Percentiles rank a stretch among this genome's conserved stretches.
phyloP scores from a whole-genome alignment of 2,113 vertebrate species.

The Cairina moschata region DNA sequence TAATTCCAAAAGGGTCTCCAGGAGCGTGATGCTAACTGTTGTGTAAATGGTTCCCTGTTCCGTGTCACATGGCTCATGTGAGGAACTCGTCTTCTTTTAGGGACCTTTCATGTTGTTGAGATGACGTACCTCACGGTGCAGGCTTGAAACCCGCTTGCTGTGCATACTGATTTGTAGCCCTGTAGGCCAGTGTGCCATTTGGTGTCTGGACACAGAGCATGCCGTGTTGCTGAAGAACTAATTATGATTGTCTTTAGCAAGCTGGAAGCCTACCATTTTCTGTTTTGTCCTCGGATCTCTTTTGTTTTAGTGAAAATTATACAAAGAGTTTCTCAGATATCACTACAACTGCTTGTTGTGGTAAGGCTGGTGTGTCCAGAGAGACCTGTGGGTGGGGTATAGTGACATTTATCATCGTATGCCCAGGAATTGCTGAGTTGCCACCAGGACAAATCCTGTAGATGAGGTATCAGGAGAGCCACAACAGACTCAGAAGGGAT shows the following conservation, averaged over 20 bases:
- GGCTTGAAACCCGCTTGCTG: not conserved
- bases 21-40: not conserved
- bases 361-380: not conserved
- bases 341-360: not conserved
- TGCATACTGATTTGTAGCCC: not conserved
- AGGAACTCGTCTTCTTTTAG: not conserved
- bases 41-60: not conserved
- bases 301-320: not conserved
- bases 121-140: not conserved
- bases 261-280: not conserved
- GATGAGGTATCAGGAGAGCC: not conserved
- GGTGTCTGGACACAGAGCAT: fast-evolving
- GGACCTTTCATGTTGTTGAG: not conserved
- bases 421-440: not conserved
- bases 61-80: not conserved
- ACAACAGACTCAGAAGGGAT: not conserved
- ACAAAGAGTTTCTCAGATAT: not conserved
- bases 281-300: not conserved
- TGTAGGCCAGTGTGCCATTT: not conserved
- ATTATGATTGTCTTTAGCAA: not conserved
- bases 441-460: not conserved
- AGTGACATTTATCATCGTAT: too few species aligned
- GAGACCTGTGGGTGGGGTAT: not conserved
- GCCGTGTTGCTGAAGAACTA: not conserved
- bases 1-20: not conserved